phyloP scores from a whole-genome alignment of 1,140 invertebrate species.

The Conus ventricosus region DNA sequence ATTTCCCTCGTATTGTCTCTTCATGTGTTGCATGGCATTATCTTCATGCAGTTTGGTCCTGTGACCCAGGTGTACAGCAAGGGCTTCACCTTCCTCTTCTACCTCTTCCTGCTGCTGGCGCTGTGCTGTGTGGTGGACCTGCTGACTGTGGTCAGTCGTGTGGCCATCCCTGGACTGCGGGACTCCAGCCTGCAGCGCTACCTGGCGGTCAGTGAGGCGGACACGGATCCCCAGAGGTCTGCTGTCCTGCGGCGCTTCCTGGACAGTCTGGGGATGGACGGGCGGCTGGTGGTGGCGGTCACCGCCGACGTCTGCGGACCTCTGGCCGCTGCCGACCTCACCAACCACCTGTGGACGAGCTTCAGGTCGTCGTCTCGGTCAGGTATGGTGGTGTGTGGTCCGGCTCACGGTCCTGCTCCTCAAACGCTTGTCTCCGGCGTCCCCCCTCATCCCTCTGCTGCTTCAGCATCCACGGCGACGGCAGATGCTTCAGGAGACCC shows the following conservation, averaged over 20 bases:
- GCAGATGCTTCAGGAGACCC: neutral
- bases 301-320: constrained; percentile 15
- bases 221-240: neutral
- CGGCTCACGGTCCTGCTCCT: neutral
- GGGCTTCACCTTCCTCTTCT: constrained; percentile 37
- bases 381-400: neutral
- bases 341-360: constrained; percentile 12
- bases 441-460: neutral
- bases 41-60: no score
- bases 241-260: neutral
- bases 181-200: neutral
- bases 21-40: no score
- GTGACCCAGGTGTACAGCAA: constrained; percentile 26
- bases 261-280: constrained; percentile 24
- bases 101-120: constrained; percentile 29
- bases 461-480: no score
- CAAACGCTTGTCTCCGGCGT: neutral
- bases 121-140: constrained; percentile 3
- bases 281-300: constrained; percentile 23
- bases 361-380: neutral
- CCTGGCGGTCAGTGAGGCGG: neutral
- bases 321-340: constrained; percentile 21
- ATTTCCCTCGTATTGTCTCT: no score
- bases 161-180: neutral
- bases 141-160: neutral